Base-by-base conservation (phyloP, 2,797 vertebrate species). In the Xiphorhynchus erythropygius region DNA sequence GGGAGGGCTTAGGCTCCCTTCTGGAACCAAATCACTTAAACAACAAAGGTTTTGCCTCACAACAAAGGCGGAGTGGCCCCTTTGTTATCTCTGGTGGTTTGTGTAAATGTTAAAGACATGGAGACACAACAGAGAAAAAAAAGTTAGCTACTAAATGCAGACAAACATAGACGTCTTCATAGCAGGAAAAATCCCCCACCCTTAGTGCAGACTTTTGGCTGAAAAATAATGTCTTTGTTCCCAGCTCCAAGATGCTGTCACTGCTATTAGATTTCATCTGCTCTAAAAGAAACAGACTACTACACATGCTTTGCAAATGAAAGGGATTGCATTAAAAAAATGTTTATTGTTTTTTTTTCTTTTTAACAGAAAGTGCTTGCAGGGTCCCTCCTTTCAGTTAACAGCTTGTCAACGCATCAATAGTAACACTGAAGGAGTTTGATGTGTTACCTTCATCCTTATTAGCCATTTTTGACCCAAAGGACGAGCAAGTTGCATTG, bases 201-300 rank as follows among this genome's bases (percentile, higher is more conserved):
- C 77, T 44, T 47, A 67, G 33, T 21, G 44, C 68, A 89, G 41
- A 47, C 23, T 93, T 93, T 42, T 94, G 92, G 84, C 90, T 93
- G 85, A 67, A 69, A 44, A 70, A 79, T 13, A 56, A 65, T 28
- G 47, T 44, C 81, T 95, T 94, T 95, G 86, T 87, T 96, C 85
- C 73, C 55, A 63, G 85, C 52, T 94, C 90, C 96, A 90, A 90
- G 77, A 91, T 73, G 63, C 80, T 76, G 84, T 81, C 93, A 84
- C 18, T 88, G 42, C 53, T 47, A 5, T 70, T 90, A 89, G 32
- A 76, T 81, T 92, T 65, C 80, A 79, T 52, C 67, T 59, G 27
- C 57, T 75, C 32, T 67, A 59, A 87, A 90, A 82, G 77, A 88
- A 93, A 53, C 77, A 95, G 93, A 87, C 32, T 91, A 78, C 33